phyloP scores from a whole-genome alignment of 37 sponge, comb jelly and placozoan species.

The Tethya wilhelma region DNA sequence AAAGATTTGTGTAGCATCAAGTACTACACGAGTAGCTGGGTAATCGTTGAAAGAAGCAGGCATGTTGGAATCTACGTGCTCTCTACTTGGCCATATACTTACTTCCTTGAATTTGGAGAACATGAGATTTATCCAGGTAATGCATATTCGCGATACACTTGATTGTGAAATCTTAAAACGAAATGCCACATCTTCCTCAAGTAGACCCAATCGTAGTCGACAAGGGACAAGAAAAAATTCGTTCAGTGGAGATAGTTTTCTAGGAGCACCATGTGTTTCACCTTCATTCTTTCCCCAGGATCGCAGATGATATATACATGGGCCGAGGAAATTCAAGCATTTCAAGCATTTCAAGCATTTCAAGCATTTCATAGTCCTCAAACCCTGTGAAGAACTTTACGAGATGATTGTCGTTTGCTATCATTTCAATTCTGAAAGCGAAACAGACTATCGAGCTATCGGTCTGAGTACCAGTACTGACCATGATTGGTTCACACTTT shows the following conservation, averaged over 20 bases:
- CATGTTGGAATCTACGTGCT: conserved; percentile 21
- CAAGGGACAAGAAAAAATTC: conserved; percentile 23
- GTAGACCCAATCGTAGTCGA: conserved; percentile 18
- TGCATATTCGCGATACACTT: conserved; percentile 30
- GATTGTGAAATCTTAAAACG: conserved; percentile 35
- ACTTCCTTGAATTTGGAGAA: too few species aligned
- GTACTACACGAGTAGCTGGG: conserved; percentile 37
- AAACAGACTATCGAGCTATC: not conserved
- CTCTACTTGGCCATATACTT: conserved; percentile 36
- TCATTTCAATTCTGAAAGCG: not conserved
- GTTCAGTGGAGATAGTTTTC: conserved; percentile 30
- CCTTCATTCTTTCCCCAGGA: not conserved
- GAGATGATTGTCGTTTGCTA: not conserved
- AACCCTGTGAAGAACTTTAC: conserved; percentile 10
- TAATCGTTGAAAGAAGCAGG: conserved; percentile 46
- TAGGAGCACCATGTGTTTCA: not conserved
- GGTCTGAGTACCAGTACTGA: not conserved
- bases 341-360: too few species aligned
- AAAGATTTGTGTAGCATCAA: conserved; percentile 51
- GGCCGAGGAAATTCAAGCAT: conserved; percentile 8
- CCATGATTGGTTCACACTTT: too few species aligned
- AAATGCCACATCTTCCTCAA: conserved; percentile 42
- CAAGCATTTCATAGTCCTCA: not conserved
- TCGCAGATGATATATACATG: not conserved
- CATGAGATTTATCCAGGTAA: conserved; percentile 43